Percentiles rank a stretch among this genome's conserved stretches.
Evolutionary conservation across 2,113 vertebrate genomes (phyloP).

Genomic region (Irena cyanogastra): DNA sequence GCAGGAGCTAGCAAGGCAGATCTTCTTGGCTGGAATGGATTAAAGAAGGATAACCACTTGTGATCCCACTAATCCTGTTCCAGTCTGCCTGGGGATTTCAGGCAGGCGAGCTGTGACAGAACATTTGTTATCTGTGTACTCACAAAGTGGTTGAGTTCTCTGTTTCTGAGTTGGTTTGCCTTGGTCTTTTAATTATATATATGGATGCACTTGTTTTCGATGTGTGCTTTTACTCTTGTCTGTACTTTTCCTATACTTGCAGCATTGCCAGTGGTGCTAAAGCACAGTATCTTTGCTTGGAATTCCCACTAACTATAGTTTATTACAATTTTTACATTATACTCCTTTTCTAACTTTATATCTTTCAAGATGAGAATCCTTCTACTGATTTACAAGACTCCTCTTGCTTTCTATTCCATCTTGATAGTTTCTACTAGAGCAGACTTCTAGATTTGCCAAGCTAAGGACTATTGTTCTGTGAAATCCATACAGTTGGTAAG

Average conservation of each 20-base stretch:
- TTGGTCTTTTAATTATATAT: not conserved
- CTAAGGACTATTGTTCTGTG: not conserved
- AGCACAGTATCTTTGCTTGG: not conserved
- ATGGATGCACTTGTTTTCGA: not conserved
- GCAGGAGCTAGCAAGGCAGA: conserved; percentile 6
- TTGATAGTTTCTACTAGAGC: not conserved
- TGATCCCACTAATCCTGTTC: conserved; percentile 49
- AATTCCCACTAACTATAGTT: not conserved
- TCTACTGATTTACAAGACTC: not conserved
- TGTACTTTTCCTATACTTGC: not conserved
- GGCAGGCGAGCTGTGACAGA: not conserved
- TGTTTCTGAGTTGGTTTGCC: not conserved
- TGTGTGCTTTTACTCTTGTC: not conserved
- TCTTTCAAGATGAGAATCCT: not conserved
- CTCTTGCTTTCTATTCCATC: not conserved
- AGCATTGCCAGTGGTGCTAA: not conserved
- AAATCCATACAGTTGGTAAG: not conserved
- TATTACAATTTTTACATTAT: not conserved
- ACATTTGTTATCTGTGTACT: not conserved
- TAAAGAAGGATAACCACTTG: conserved; percentile 44
- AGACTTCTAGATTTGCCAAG: not conserved
- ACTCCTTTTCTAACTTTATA: not conserved
- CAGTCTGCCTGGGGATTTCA: conserved; percentile 17
- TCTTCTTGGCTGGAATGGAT: conserved; percentile 34
- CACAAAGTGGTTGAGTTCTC: not conserved